Base-by-base conservation (phyloP, 2,888 invertebrate species). In the Parnassius glacialis region DNA sequence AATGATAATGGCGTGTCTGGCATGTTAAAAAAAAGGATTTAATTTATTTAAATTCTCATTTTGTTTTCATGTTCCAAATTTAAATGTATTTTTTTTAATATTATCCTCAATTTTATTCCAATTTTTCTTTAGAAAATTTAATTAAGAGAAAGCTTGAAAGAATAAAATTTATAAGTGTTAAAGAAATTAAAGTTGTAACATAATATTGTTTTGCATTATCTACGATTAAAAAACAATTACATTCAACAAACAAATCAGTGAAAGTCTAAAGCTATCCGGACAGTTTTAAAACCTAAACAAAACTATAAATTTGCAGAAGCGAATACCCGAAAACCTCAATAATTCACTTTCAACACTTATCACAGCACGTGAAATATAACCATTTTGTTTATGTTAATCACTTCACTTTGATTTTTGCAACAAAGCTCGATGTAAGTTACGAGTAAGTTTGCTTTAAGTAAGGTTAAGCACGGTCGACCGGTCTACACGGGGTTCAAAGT, bases 351-450 rank as follows among this genome's bases (percentile, higher is more conserved):
- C 42, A 48, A 50, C 50, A 59, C 20, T 12, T 52, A 47, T 51
- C 25, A 51, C 5, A 10, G n/a, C 54, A 44, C 54, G 16, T 12
- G 34, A 0, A 20, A 53, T 16, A 52, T 52, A 25, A 61, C 45
- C 61, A 44, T 57, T 55, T 56, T 5, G 9, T 10, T 25, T 34
- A 3, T 48, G n/a, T 41, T 9, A 52, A 53, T 42, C 56, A 56
- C 54, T 55, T 60, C 52, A 51, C 56, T 59, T 66, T 69, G 62
- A 13, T 48, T 48, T 48, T 12, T 70, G 68, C 67, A 54, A n/a
- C 59, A 63, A 61, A 67, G 63, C 66, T 62, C 75, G 74, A 57
- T 69, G 63, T 74, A 79, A 80, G 75, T 81, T 79, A 71, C 75
- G 79, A 73, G 67, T 74, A 77, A 78, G 78, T 79, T 74, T 56